phyloP scores from a whole-genome alignment of 2,113 vertebrate genomes.

The Dipodomys ordii region DNA sequence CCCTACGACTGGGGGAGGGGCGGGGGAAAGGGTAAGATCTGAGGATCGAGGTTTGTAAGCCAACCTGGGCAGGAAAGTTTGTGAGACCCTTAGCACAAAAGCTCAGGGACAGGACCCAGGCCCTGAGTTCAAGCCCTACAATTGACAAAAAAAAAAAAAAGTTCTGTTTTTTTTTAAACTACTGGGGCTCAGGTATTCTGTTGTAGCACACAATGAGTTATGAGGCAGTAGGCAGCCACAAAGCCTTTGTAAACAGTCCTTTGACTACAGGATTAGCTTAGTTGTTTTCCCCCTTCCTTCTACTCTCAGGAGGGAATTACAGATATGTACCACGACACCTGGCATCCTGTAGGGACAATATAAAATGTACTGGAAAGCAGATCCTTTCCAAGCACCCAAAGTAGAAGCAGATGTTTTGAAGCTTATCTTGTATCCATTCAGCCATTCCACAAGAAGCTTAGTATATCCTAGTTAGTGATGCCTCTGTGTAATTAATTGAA shows the following conservation, averaged over 20 bases:
- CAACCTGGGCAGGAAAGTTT: too few relatives aligned
- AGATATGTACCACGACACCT: too few relatives aligned
- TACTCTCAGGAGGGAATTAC: too few relatives aligned
- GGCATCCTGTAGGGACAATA: neutral
- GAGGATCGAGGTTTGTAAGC: too few relatives aligned
- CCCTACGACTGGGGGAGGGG: too few relatives aligned
- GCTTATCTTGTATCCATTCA: neutral
- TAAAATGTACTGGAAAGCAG: neutral
- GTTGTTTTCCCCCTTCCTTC: too few relatives aligned
- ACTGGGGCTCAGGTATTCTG: neutral
- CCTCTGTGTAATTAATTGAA: neutral
- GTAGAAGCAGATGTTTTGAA: neutral
- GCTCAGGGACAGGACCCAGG: too few relatives aligned
- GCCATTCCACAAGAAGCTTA: neutral
- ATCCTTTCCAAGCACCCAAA: neutral
- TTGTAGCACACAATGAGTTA: neutral
- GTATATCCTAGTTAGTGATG: neutral
- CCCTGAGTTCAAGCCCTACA: too few relatives aligned
- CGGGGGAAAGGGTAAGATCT: too few relatives aligned
- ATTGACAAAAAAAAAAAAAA: too few relatives aligned
- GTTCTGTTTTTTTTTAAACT: too few relatives aligned
- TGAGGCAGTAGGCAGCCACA: neutral
- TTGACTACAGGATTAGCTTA: neutral
- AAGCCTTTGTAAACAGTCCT: neutral
- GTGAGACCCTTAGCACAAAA: too few relatives aligned